A percentile compares a stretch with the other conserved stretches of the same genome.
Evolutionary conservation across 2,888 invertebrate genomes (phyloP).

Genomic region (Anthophora plumipes): DNA sequence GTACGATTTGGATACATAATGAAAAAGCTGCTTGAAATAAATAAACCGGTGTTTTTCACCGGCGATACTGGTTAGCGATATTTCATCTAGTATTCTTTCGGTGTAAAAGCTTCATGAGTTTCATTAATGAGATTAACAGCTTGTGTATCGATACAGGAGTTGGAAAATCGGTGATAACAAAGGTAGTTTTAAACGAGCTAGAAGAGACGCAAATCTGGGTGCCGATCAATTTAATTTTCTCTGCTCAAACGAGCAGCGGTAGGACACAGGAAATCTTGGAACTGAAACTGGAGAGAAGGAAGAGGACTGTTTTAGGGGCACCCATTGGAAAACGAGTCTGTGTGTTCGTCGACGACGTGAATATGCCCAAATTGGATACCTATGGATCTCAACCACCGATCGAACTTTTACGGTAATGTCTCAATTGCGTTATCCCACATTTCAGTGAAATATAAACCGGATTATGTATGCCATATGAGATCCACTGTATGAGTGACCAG

Average conservation of each 20-base stretch:
- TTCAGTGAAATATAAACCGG: too few species aligned
- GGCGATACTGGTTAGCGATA: constrained; percentile 90
- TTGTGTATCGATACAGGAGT: constrained; percentile 87
- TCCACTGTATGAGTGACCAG: too few species aligned
- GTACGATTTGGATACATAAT: constrained; percentile 93
- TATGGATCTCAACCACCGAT: constrained; percentile 97
- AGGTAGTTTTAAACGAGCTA: constrained; percentile 89
- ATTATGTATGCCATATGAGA: too few species aligned
- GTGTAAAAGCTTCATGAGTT: too few species aligned
- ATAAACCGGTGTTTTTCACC: constrained; percentile 94
- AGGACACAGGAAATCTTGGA: constrained; percentile 95
- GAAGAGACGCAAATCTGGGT: constrained; percentile 87
- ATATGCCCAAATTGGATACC: constrained; percentile 94
- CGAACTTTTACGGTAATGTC: constrained; percentile 90
- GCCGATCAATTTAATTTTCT: constrained; percentile 94
- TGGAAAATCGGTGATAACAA: constrained; percentile 95
- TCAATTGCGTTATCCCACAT: constrained; percentile 8
- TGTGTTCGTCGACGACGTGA: constrained; percentile 95
- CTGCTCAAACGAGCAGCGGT: constrained; percentile 94
- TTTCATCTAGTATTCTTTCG: too few species aligned
- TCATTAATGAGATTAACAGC: background rate
- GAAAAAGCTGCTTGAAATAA: constrained; percentile 89
- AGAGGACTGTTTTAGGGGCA: constrained; percentile 92
- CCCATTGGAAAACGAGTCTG: constrained; percentile 93
- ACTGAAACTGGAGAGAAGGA: constrained; percentile 92